These are phyloP conservation scores for Aphis craccivora DNA, from an alignment of 1,140 invertebrate species.

Conservation along the genomic window DNA sequence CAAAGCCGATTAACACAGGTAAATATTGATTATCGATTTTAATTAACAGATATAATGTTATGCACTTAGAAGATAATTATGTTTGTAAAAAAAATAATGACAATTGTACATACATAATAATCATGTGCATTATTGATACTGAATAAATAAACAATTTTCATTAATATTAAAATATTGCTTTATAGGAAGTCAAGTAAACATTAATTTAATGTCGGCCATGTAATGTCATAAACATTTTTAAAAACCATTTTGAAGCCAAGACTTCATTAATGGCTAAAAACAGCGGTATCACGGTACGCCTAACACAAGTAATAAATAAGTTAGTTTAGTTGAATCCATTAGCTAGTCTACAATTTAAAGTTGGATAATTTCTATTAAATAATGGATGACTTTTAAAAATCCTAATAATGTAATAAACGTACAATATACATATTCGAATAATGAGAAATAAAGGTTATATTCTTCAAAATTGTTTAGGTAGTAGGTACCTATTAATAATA, in stretches of 20 bases:
- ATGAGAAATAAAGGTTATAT: neutral
- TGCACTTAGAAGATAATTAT: neutral
- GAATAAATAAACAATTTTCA: neutral
- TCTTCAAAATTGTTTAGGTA: neutral
- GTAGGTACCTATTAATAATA: too few species aligned
- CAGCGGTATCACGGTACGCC: neutral
- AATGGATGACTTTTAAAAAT: neutral
- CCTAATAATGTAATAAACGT: neutral
- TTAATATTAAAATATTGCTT: neutral
- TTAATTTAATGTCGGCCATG: neutral
- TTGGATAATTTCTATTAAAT: neutral
- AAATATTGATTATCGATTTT: neutral
- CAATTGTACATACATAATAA: neutral
- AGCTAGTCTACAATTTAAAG: neutral
- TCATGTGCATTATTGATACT: neutral
- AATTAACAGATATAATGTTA: neutral
- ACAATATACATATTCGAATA: neutral
- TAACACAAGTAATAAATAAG: neutral
- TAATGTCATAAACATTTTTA: neutral
- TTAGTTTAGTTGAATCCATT: neutral
- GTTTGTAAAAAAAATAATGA: neutral
- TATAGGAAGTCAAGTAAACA: neutral
- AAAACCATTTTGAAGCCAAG: neutral
- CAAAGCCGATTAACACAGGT: neutral
- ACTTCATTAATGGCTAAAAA: neutral